Evolutionary conservation across 2,797 vertebrate species (phyloP).

Genomic region (Sebastes taczanowskii): DNA sequence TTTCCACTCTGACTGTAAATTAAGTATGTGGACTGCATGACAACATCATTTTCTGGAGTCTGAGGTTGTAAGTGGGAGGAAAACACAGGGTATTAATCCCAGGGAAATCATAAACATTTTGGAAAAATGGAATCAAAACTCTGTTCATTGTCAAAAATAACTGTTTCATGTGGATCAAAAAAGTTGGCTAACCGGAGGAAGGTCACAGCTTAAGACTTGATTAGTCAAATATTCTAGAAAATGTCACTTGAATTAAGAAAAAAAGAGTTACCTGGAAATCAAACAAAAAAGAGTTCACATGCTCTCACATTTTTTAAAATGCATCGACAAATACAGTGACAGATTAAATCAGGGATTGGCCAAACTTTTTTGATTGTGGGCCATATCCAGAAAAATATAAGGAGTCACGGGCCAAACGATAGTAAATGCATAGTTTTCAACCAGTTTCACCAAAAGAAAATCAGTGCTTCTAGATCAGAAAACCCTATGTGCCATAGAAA

Average conservation of each 20-base stretch:
- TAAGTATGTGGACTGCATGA: conserved; percentile 87
- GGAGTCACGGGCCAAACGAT: too few relatives aligned
- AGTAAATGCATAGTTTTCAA: too few relatives aligned
- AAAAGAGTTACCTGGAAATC: neutral
- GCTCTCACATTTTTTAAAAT: neutral
- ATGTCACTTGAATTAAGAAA: neutral
- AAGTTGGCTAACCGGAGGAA: neutral
- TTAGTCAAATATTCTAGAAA: neutral
- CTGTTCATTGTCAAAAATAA: neutral
- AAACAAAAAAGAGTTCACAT: neutral
- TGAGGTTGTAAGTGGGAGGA: neutral
- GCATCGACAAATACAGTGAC: neutral
- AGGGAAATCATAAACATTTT: neutral
- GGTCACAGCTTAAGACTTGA: neutral
- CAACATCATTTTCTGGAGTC: conserved; percentile 77
- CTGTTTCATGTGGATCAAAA: neutral
- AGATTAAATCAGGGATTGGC: too few relatives aligned
- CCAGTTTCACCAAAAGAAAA: too few relatives aligned
- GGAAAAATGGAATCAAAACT: neutral
- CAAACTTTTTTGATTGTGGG: too few relatives aligned
- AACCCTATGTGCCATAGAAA: too few relatives aligned
- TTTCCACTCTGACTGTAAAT: conserved; percentile 88
- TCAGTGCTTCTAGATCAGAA: too few relatives aligned
- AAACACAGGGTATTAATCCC: neutral
- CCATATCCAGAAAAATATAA: too few relatives aligned